Base-by-base conservation (phyloP, 2,888 invertebrate species). In the Homarus gammarus region DNA sequence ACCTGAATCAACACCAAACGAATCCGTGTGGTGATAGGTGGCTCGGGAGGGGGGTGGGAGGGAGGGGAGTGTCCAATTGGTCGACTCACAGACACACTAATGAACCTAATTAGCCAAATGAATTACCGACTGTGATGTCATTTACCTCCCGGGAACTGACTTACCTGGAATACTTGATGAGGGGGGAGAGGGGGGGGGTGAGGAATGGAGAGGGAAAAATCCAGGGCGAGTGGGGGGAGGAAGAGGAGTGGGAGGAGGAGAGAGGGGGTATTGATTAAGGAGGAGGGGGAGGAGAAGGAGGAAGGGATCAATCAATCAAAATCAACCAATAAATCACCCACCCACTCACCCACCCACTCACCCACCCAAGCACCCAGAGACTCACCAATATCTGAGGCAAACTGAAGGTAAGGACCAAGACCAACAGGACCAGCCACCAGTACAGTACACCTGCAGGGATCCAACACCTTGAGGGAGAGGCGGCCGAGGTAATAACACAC, bases 381-480 rank as follows among this genome's bases (percentile, higher is more conserved):
- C 89, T 77, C 64, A 91, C 91, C 91, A 18, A 49, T n/a, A 27
- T 56, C 61, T 31, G 89, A 82, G 27, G 64, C n/a, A 15, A 90
- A 73, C 10, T 31, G 49, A n/a, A 90, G 68, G 73, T 87, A 15
- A 22, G 40, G 15, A 73, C 84, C 85, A 49, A 91, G 82, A 1
- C 36, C 40, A 12, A 56, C 56, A 31, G 70, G 36, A 44, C 81
- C 49, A n/a, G 44, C 90, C 56, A 90, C 87, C 38, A 91, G 72
- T 49, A 87, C 70, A 0, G 91, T 91, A 75, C 91, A 91, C 2
- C 72, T 77, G 84, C 91, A 91, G 27, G 90, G 83, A 49, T 90
- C 85, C 18, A 90, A 68, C 22, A 18, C 1, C 51, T 18, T 3
- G 78, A 40, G 5, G 83, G 44, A 6, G 38, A n/a, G 51, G 27